Evolutionary conservation across 2,888 invertebrate species (phyloP).

Genomic region (Agrilus cyanescens): DNA sequence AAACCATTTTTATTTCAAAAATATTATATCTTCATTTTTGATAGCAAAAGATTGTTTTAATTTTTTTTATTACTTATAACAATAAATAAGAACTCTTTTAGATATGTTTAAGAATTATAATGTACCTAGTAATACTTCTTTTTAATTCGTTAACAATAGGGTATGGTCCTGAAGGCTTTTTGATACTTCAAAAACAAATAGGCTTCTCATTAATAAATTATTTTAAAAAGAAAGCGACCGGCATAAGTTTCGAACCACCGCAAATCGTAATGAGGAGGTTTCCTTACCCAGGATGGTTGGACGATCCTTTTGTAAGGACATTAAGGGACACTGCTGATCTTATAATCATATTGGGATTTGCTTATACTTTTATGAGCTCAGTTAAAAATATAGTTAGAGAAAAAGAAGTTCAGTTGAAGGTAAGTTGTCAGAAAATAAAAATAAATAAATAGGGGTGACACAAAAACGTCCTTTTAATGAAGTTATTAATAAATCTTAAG

Average conservation of each 20-base stretch:
- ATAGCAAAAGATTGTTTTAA: no score
- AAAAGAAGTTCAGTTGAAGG: conserved; percentile 66
- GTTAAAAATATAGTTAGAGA: conserved; percentile 62
- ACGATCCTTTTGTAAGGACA: conserved; percentile 54
- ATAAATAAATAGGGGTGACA: not conserved
- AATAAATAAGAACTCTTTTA: no score
- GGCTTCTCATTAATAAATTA: conserved; percentile 19
- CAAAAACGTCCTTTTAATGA: conserved; percentile 2
- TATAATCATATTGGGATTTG: conserved; percentile 68
- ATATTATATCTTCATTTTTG: no score
- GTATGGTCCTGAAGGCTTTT: conserved; percentile 53
- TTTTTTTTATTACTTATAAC: no score
- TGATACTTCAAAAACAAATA: conserved; percentile 47
- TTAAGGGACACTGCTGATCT: conserved; percentile 58
- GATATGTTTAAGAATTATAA: conserved; percentile 12
- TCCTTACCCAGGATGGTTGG: conserved; percentile 60
- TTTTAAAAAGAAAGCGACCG: conserved; percentile 4
- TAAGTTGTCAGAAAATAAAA: conserved; percentile 21
- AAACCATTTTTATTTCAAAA: no score
- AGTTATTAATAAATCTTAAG: no score
- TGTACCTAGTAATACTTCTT: no score
- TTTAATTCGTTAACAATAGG: conserved; percentile 28
- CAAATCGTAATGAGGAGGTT: conserved; percentile 47
- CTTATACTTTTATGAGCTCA: conserved; percentile 70
- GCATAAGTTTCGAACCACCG: conserved; percentile 15